Base-by-base conservation (phyloP, 2,888 invertebrate species). In the Cryptus armator region DNA sequence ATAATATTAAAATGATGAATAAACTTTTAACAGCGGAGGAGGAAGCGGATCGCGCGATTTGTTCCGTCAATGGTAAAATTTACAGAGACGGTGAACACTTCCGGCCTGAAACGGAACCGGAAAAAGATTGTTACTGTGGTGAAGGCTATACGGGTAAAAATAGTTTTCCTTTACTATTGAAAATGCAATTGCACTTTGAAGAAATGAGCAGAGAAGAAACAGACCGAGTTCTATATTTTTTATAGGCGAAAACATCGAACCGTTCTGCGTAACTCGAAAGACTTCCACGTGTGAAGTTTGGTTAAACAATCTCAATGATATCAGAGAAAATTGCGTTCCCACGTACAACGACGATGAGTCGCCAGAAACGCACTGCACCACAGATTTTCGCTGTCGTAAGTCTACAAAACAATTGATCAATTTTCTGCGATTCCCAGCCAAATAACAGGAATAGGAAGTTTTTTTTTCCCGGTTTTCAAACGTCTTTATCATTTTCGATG, bases 341-440 rank as follows among this genome's bases (percentile, higher is more conserved):
- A 83, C 89, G 46, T 92, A 86, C 67, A 87, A 87, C 12, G 1
- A 3, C 9, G 0, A 0, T 3, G 87, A 90, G 44, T 76, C 85
- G 0, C 89, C 88, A 3, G 87, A 77, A n/a, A 86, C 78, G 0
- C 53, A 29, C 24, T 92, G 92, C 79, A 89, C 19, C 46, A 14
- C 75, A 0, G 29, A 14, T 12, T 84, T 56, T 24, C 89, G 91
- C 90, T 92, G 92, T 51, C 90, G 92, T 92, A 83, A 89, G 92
- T 56, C 6, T 9, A 37, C 5, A 37, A 10, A 14, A 70, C 37
- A 37, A 37, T 37, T 37, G 37, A 37, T 37, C 7, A 37, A 77
- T 44, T 16, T 7, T 56, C 24, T 16, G 14, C 12, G n/a, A 48
- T 29, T 9, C 24, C 24, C 12, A 43, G 59, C 48, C 6, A 1